These are phyloP conservation scores for Amphiprion clarkii DNA, from an alignment of 2,797 vertebrate species.

Conservation along the genomic window DNA sequence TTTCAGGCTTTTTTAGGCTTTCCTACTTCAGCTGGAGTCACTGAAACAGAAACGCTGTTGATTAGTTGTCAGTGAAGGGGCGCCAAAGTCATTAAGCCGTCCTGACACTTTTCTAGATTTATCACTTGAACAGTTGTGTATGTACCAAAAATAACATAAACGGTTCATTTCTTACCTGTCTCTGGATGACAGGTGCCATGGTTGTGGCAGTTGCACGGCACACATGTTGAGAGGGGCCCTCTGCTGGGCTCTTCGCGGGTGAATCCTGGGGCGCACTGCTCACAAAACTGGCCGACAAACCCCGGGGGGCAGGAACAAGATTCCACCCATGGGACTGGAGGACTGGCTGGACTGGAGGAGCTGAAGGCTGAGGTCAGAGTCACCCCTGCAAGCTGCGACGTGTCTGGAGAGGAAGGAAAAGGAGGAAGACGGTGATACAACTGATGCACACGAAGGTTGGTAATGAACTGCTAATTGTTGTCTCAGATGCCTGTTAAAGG, in stretches of 20 bases:
- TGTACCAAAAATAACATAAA: neutral
- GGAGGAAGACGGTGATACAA: slow-evolving; percentile 25
- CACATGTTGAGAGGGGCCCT: slow-evolving; percentile 82
- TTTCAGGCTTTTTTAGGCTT: slow-evolving; percentile 1
- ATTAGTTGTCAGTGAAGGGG: slow-evolving; percentile 34
- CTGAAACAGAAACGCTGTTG: slow-evolving; percentile 43
- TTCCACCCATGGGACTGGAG: slow-evolving; percentile 90
- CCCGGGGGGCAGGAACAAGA: slow-evolving; percentile 88
- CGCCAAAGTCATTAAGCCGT: slow-evolving; percentile 15
- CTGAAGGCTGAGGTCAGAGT: slow-evolving; percentile 83
- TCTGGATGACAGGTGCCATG: slow-evolving; percentile 91
- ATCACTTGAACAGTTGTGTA: slow-evolving; percentile 16
- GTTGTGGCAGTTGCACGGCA: slow-evolving; percentile 91
- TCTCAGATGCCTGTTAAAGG: slow-evolving; percentile 31
- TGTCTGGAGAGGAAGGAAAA: slow-evolving; percentile 79
- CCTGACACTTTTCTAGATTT: slow-evolving; percentile 29
- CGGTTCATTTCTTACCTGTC: slow-evolving; percentile 82
- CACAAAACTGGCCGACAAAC: slow-evolving; percentile 90
- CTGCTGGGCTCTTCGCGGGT: slow-evolving; percentile 82
- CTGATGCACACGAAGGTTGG: slow-evolving; percentile 7
- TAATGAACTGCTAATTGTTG: slow-evolving; percentile 31
- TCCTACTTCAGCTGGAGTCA: slow-evolving; percentile 10
- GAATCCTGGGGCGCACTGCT: slow-evolving; percentile 88
- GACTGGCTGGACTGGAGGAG: slow-evolving; percentile 8
- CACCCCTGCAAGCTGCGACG: slow-evolving; percentile 84